Evolutionary conservation across 2,797 vertebrate genomes (phyloP).

Genomic region (Pelodytes ibericus): DNA sequence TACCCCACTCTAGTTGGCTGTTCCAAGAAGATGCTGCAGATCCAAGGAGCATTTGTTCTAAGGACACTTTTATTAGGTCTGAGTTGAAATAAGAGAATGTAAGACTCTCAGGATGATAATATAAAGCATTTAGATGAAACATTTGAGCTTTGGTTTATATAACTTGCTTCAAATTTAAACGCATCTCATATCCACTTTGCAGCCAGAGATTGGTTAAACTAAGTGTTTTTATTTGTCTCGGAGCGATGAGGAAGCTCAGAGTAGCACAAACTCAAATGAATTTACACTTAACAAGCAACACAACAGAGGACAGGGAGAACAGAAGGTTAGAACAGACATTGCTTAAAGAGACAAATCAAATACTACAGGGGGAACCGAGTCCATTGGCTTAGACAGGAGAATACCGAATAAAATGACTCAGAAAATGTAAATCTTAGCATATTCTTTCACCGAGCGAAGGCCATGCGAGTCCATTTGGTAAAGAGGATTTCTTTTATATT

Average conservation of each 20-base stretch:
- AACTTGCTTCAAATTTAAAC: slow-evolving; percentile 57
- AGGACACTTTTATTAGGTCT: slow-evolving; percentile 80
- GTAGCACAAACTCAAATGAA: slow-evolving; percentile 58
- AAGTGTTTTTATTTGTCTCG: slow-evolving; percentile 56
- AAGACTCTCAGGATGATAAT: slow-evolving; percentile 63
- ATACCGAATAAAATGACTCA: background rate
- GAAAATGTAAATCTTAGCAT: too few species aligned
- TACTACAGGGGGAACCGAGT: background rate
- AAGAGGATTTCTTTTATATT: too few species aligned
- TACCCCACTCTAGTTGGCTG: slow-evolving; percentile 38
- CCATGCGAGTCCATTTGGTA: too few species aligned
- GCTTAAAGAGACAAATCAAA: slow-evolving; percentile 49
- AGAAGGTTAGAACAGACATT: slow-evolving; percentile 35
- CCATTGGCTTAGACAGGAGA: background rate
- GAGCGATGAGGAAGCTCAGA: slow-evolving; percentile 33
- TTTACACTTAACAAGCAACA: slow-evolving; percentile 53
- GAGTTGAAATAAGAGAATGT: slow-evolving; percentile 75
- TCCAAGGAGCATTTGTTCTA: slow-evolving; percentile 64
- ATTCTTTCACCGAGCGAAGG: too few species aligned
- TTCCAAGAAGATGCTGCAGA: slow-evolving; percentile 60
- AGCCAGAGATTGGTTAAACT: slow-evolving; percentile 58
- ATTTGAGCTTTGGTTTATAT: slow-evolving; percentile 61
- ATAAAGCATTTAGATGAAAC: slow-evolving; percentile 66
- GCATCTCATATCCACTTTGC: slow-evolving; percentile 62
- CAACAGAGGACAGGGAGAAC: background rate